phyloP scores from a whole-genome alignment of 2,888 invertebrate genomes.

The Selenia dentaria region DNA sequence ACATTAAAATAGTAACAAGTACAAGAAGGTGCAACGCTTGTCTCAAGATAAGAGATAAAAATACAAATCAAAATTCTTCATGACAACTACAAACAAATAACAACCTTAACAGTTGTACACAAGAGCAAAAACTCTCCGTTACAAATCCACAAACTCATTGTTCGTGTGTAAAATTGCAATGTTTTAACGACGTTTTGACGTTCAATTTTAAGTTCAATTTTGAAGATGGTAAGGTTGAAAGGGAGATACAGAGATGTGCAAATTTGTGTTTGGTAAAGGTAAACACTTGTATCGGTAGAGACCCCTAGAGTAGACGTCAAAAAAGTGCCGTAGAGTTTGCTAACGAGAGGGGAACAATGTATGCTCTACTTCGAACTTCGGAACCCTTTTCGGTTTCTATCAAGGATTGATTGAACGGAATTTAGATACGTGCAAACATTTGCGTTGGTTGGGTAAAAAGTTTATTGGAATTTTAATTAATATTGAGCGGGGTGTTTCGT shows the following conservation, averaged over 20 bases:
- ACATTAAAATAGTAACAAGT: constrained; percentile 31
- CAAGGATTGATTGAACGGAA: constrained; percentile 49
- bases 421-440: constrained; percentile 39
- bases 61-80: constrained; percentile 46
- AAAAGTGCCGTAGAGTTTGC: constrained; percentile 72
- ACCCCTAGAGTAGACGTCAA: constrained; percentile 76
- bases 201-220: constrained; percentile 51
- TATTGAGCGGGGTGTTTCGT: constrained; percentile 28
- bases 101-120: constrained; percentile 45
- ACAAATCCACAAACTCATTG: constrained; percentile 48
- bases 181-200: constrained; percentile 26
- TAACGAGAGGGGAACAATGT: constrained; percentile 68
- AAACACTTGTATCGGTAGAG: constrained; percentile 67
- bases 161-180: constrained; percentile 42
- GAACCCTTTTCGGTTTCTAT: constrained; percentile 46
- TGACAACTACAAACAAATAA: constrained; percentile 39
- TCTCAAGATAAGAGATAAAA: constrained; percentile 57
- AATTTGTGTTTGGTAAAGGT: constrained; percentile 45
- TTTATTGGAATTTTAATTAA: constrained; percentile 35
- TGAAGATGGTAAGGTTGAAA: constrained; percentile 35
- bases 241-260: constrained; percentile 29
- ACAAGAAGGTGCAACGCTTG: constrained; percentile 63
- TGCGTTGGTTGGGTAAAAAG: constrained; percentile 28
- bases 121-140: constrained; percentile 41
- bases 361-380: constrained; percentile 61